These are phyloP conservation scores for Hydraecia micacea DNA, from an alignment of 2,888 invertebrate genomes.

Conservation along the genomic window DNA sequence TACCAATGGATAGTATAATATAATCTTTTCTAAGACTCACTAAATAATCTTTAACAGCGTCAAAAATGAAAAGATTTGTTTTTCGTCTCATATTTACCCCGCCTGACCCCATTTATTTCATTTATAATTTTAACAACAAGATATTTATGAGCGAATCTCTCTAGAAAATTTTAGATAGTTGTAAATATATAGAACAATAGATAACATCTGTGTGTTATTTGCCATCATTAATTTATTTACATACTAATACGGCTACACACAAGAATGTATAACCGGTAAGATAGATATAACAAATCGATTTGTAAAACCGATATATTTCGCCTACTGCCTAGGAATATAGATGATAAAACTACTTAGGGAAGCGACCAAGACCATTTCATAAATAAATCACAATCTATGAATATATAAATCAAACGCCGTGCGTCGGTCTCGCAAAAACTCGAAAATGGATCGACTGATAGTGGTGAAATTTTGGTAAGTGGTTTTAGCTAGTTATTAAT, in stretches of 20 bases:
- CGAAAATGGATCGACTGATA: background rate
- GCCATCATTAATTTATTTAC: conserved; percentile 14
- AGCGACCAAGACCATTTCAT: background rate
- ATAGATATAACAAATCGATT: conserved; percentile 3
- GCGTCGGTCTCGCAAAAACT: background rate
- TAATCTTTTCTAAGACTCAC: no score
- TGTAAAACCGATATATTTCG: conserved; percentile 20
- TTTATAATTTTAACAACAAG: conserved; percentile 5
- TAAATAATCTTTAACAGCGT: no score
- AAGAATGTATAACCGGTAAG: conserved; percentile 38
- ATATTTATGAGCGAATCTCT: conserved; percentile 13
- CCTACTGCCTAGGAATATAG: conserved; percentile 14
- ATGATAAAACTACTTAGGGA: background rate
- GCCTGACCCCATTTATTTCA: background rate
- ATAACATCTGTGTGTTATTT: conserved; percentile 22
- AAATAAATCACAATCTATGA: conserved; percentile 7
- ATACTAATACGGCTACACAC: conserved; percentile 38
- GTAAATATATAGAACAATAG: conserved; percentile 24
- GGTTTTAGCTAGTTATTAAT: background rate
- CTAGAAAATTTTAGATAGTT: conserved; percentile 10
- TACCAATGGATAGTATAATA: no score
- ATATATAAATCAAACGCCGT: background rate
- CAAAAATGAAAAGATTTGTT: no score
- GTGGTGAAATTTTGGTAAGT: background rate
- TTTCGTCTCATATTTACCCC: no score